phyloP scores from a whole-genome alignment of 2,888 invertebrate species.

The Cartodere bifasciata region DNA sequence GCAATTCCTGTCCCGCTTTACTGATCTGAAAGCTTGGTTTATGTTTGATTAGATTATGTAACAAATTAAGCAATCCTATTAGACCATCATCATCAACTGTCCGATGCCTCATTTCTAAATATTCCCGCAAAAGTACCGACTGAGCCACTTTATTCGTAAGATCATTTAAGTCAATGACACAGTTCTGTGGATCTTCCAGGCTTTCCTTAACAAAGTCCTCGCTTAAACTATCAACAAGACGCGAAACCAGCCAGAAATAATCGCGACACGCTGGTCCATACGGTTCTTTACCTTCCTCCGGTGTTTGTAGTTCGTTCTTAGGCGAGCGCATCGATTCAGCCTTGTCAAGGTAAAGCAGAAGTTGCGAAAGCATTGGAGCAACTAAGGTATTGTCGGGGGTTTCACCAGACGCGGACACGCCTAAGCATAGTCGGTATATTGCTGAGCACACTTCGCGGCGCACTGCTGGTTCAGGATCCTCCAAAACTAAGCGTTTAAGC shows the following conservation, averaged over 20 bases:
- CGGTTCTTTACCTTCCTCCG: slow-evolving; percentile 81
- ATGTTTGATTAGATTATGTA: slow-evolving; percentile 81
- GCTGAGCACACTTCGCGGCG: slow-evolving; percentile 86
- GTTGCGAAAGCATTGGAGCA: slow-evolving; percentile 67
- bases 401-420: slow-evolving; percentile 38
- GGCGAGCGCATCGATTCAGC: slow-evolving; percentile 75
- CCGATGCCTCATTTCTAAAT: slow-evolving; percentile 66
- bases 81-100: slow-evolving; percentile 83
- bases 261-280: slow-evolving; percentile 90
- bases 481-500: slow-evolving; percentile 72
- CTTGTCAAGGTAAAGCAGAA: slow-evolving; percentile 67
- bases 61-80: slow-evolving; percentile 73
- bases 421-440: slow-evolving; percentile 75
- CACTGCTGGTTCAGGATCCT: slow-evolving; percentile 86
- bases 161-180: slow-evolving; percentile 55
- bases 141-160: slow-evolving; percentile 52
- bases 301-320: slow-evolving; percentile 39
- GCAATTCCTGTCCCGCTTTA: slow-evolving; percentile 56
- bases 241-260: slow-evolving; percentile 85
- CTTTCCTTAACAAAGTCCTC: slow-evolving; percentile 62
- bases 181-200: slow-evolving; percentile 41
- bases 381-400: slow-evolving; percentile 47
- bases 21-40: slow-evolving; percentile 76
- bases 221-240: slow-evolving; percentile 75
- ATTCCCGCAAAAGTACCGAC: slow-evolving; percentile 66